Conservation (phyloP, 2,797 vertebrate genomes). For the Antennarius maculatus region DNA sequence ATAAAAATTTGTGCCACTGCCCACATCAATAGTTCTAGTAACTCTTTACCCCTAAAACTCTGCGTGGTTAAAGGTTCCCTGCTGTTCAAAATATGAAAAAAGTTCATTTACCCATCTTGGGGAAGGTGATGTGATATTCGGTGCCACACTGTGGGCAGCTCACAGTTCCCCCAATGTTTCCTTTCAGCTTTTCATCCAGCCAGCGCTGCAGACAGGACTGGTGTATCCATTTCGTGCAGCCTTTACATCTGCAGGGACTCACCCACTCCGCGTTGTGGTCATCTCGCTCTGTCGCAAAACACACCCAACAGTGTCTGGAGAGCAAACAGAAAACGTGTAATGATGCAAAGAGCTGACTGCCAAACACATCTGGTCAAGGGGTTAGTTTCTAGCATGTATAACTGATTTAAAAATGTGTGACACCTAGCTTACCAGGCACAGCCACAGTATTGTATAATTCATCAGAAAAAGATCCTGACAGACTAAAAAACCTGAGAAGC, state of each 20-base stretch:
- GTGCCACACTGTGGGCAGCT: slow-evolving; percentile 84
- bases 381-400: background rate
- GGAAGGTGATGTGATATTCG: slow-evolving; percentile 80
- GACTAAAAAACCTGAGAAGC: background rate
- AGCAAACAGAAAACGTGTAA: background rate
- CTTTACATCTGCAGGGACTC: slow-evolving; percentile 84
- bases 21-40: no score
- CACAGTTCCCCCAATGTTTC: slow-evolving; percentile 73
- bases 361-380: background rate
- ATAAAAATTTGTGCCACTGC: no score
- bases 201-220: slow-evolving; percentile 85
- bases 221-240: slow-evolving; percentile 87
- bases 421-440: background rate
- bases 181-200: slow-evolving; percentile 86
- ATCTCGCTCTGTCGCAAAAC: slow-evolving; percentile 81
- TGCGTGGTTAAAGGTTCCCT: background rate
- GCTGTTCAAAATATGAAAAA: background rate
- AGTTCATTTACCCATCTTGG: slow-evolving; percentile 75
- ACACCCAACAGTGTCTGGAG: slow-evolving; percentile 85
- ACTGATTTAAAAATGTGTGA: background rate
- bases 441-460: background rate
- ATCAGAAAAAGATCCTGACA: background rate
- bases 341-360: background rate
- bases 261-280: slow-evolving; percentile 82
- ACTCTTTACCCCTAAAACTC: no score